phyloP scores from a whole-genome alignment of 2,113 vertebrate genomes.

The Chaenogobius annularis region DNA sequence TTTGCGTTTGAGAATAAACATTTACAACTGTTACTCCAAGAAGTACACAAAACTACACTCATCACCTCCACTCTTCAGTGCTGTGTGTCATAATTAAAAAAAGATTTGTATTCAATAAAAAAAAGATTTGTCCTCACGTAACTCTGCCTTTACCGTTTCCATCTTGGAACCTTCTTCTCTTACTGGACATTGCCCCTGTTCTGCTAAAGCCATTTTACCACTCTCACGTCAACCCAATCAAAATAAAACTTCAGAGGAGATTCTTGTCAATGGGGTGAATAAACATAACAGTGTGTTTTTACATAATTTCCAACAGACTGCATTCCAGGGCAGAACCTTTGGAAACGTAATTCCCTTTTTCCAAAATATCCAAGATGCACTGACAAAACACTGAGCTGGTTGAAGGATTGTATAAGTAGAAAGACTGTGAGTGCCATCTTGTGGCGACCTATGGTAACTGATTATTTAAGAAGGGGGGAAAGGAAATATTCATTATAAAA shows the following conservation, averaged over 20 bases:
- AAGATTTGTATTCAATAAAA: slow-evolving; percentile 43
- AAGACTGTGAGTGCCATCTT: slow-evolving; percentile 21
- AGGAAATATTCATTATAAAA: background rate
- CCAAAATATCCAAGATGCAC: slow-evolving; percentile 51
- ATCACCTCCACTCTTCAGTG: slow-evolving; percentile 34
- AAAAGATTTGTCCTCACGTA: slow-evolving; percentile 50
- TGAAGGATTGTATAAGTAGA: background rate
- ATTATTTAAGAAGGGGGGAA: background rate
- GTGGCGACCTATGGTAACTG: slow-evolving; percentile 32
- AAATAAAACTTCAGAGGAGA: slow-evolving; percentile 53
- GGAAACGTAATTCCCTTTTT: slow-evolving; percentile 39
- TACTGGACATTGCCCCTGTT: slow-evolving; percentile 47
- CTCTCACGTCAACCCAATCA: slow-evolving; percentile 36
- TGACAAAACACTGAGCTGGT: slow-evolving; percentile 29
- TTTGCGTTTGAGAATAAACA: background rate
- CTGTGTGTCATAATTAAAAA: slow-evolving; percentile 29
- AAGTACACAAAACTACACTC: background rate
- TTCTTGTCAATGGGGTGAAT: slow-evolving; percentile 36
- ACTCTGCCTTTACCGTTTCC: slow-evolving; percentile 44
- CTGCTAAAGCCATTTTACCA: slow-evolving; percentile 45
- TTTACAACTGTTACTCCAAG: background rate
- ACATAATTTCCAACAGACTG: slow-evolving; percentile 50
- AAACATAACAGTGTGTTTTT: slow-evolving; percentile 52
- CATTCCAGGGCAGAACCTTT: slow-evolving; percentile 44
- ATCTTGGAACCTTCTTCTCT: slow-evolving; percentile 37